A percentile compares a stretch with the other conserved stretches of the same genome.
Evolutionary conservation across 2,113 vertebrate genomes (phyloP).

Genomic region (Clarias batrachus): DNA sequence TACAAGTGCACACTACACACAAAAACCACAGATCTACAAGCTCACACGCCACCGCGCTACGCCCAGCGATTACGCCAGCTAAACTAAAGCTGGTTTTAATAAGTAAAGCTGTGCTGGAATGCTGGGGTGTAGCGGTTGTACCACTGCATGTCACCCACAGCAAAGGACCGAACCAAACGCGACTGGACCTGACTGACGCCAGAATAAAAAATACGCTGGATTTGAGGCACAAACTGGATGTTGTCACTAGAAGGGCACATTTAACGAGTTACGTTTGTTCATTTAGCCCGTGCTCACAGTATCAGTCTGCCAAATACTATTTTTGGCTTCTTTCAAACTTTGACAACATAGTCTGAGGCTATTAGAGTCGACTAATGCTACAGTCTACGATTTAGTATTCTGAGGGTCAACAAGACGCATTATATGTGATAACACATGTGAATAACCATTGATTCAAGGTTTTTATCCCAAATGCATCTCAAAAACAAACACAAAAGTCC

Average conservation of each 20-base stretch:
- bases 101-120: constrained; percentile 49
- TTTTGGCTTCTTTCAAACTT: background rate
- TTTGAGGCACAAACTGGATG: background rate
- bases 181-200: background rate
- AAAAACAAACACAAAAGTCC: background rate
- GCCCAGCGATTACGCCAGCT: constrained; percentile 8
- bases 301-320: background rate
- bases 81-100: constrained; percentile 47
- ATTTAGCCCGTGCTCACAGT: background rate
- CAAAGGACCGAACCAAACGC: background rate
- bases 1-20: background rate
- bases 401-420: background rate
- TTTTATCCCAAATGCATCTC: background rate
- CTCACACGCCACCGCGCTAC: background rate
- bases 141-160: constrained; percentile 26
- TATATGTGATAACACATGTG: background rate
- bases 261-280: background rate
- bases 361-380: background rate
- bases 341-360: background rate
- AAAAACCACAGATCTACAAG: background rate
- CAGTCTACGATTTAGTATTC: background rate
- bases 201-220: background rate
- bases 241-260: background rate
- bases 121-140: constrained; percentile 33
- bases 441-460: background rate